Percentiles rank a stretch among this genome's conserved stretches.
Evolutionary conservation across 2,113 vertebrate species (phyloP).

Genomic region (Pongo abelii): DNA sequence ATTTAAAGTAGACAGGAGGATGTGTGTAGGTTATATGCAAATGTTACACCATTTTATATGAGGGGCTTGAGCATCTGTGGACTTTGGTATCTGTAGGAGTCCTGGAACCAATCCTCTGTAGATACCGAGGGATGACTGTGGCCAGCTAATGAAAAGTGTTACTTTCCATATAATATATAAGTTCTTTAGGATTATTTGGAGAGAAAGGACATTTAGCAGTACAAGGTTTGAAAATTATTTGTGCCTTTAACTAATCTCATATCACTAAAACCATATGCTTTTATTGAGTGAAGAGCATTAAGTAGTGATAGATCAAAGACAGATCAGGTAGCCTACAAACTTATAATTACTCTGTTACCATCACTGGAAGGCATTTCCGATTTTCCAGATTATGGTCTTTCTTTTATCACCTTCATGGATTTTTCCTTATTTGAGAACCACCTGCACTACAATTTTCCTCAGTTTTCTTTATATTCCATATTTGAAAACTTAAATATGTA

Average conservation of each 20-base stretch:
- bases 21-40: background rate
- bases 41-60: background rate
- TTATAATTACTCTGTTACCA: background rate
- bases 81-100: background rate
- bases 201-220: background rate
- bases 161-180: background rate
- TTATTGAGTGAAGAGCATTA: background rate
- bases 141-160: background rate
- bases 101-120: background rate
- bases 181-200: background rate
- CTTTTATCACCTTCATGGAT: background rate
- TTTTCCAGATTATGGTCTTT: background rate
- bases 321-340: background rate
- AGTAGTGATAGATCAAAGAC: background rate
- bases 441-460: background rate
- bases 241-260: background rate
- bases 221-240: background rate
- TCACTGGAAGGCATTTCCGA: background rate
- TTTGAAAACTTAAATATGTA: background rate
- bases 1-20: background rate
- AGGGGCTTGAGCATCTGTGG: background rate
- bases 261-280: background rate
- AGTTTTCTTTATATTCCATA: background rate
- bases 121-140: background rate
- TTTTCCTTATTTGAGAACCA: background rate